Evolutionary conservation across 2,888 invertebrate genomes (phyloP), one percentile per base, ranked within the genome.

Genomic region (Ligdia adustata): DNA sequence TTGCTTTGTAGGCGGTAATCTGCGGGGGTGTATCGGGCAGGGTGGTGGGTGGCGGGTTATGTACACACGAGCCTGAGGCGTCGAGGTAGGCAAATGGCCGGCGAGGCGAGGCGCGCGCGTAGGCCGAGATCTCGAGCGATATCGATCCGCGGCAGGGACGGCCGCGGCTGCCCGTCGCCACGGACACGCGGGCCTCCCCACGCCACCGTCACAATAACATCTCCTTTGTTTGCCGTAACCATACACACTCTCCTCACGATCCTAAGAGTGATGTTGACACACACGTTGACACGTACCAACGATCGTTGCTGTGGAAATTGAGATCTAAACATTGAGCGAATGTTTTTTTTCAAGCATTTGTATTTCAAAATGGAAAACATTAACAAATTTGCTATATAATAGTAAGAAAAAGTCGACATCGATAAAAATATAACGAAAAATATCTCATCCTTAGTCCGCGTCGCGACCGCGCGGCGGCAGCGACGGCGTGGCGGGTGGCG

Each of bases 1-100:
- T 89, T 88, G 89, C 89, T 89, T 87, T 88, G 89, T 89, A 87
- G 89, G 88, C 88, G 86, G 89, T 88, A 89, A 89, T 89, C 89
- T 88, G 80, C 75, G 83, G 84, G 87, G 88, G 87, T 79, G 82
- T 82, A 82, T 84, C 78, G 81, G 68, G 84, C 57, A 37, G 83
- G 84, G 85, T 68, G 84, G 80, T 75, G 81, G 84, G 85, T 75
- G 87, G 82, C 72, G 82, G 87, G 85, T 82, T 88, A 85, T 88
- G 86, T 87, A 88, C 88, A 89, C 85, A 87, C 86, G 84, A 80
- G 87, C 86, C 85, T 69, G 86, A 89, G 88, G 88, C 89, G 85
- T 82, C 84, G 87, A 88, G 88, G 89, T 89, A 89, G 88, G 88
- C 89, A 88, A 90, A 90, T 90, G 89, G 89, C 84, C 87, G 87